A percentile compares a stretch with the other conserved stretches of the same genome.
Conservation (phyloP, 2,113 vertebrate species). For the Syngnathoides biaculeatus region DNA sequence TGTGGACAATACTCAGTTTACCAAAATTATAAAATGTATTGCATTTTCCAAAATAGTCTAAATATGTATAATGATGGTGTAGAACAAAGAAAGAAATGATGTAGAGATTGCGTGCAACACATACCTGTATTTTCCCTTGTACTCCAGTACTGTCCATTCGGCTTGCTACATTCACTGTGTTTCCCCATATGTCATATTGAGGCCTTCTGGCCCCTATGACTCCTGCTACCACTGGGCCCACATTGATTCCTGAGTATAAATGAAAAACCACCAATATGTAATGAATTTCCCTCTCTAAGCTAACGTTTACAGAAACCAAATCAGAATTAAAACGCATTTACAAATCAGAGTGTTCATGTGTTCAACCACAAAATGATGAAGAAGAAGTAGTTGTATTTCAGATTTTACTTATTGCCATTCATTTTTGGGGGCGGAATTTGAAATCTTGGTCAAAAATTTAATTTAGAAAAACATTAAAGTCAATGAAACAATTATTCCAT, state of each 20-base stretch:
- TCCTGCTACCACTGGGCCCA: conserved; percentile 92
- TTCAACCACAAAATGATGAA: background rate
- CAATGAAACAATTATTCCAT: no score
- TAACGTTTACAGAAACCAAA: background rate
- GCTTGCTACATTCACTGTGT: conserved; percentile 96
- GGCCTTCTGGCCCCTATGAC: conserved; percentile 94
- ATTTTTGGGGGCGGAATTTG: no score
- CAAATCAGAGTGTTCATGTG: background rate
- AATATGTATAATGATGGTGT: no score
- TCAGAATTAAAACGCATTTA: background rate
- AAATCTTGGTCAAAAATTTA: no score
- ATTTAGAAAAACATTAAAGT: no score
- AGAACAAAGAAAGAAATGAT: no score
- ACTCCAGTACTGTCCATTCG: conserved; percentile 97
- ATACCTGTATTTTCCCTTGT: conserved; percentile 93
- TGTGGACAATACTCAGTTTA: no score
- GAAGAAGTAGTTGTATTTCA: no score
- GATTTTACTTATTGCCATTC: no score
- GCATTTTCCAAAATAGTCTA: no score
- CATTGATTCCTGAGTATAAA: conserved; percentile 81
- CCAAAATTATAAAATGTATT: no score
- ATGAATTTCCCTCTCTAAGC: background rate
- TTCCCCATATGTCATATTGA: conserved; percentile 98
- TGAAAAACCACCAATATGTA: background rate
- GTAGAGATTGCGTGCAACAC: background rate